Percentiles rank a stretch among this genome's conserved stretches.
These are phyloP conservation scores for Helicolenus hilgendorfi DNA, from an alignment of 2,797 vertebrate species.

Conservation along the genomic window DNA sequence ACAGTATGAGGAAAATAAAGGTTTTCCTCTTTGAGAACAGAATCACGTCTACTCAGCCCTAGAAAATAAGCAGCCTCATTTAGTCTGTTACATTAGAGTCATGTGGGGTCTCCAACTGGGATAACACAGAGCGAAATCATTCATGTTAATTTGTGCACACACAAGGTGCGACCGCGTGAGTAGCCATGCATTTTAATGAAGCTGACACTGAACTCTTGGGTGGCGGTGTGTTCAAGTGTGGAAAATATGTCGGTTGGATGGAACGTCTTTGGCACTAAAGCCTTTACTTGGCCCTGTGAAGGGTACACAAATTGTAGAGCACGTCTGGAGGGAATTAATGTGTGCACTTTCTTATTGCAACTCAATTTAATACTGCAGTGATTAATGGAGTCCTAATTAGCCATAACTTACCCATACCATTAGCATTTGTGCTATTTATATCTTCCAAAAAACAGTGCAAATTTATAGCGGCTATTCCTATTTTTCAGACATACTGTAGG, in stretches of 20 bases:
- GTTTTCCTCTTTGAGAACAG: neutral
- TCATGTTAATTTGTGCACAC: slow-evolving; percentile 80
- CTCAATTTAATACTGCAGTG: slow-evolving; percentile 59
- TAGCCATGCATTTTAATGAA: slow-evolving; percentile 80
- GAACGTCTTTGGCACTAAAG: slow-evolving; percentile 62
- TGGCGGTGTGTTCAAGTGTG: slow-evolving; percentile 73
- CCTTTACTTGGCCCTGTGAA: slow-evolving; percentile 57
- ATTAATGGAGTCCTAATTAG: slow-evolving; percentile 70
- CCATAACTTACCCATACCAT: slow-evolving; percentile 25
- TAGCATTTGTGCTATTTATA: slow-evolving; percentile 2
- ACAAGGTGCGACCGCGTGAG: slow-evolving; percentile 73
- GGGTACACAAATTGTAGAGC: slow-evolving; percentile 58
- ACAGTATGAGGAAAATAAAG: too few species aligned
- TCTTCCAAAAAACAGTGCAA: neutral
- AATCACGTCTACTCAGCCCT: slow-evolving; percentile 30
- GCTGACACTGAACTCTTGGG: slow-evolving; percentile 70
- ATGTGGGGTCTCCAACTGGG: slow-evolving; percentile 77
- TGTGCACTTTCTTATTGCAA: slow-evolving; percentile 42
- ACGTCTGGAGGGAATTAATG: slow-evolving; percentile 57
- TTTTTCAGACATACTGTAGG: neutral
- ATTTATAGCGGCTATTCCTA: neutral
- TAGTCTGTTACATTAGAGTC: slow-evolving; percentile 73
- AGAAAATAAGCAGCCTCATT: slow-evolving; percentile 64
- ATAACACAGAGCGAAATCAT: slow-evolving; percentile 74
- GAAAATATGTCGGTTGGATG: slow-evolving; percentile 63